Percentiles rank a stretch among this genome's conserved stretches.
Conservation (phyloP, 2,888 invertebrate genomes). For the Caenorhabditis wallacei region DNA sequence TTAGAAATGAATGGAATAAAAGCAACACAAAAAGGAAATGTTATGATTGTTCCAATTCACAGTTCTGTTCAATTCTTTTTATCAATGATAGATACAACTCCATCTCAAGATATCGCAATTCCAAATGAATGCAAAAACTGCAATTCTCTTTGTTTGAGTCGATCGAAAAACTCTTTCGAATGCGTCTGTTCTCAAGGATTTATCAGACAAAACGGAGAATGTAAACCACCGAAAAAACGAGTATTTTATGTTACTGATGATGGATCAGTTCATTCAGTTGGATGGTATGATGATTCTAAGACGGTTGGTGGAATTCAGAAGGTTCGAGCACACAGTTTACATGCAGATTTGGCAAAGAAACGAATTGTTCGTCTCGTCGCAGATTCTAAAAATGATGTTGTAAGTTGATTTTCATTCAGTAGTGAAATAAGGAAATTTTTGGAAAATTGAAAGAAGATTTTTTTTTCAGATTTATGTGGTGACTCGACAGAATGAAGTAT, state of each 20-base stretch:
- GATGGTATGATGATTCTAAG: constrained; percentile 42
- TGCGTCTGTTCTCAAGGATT: constrained; percentile 53
- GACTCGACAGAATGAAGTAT: constrained; percentile 65
- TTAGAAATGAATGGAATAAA: constrained; percentile 31
- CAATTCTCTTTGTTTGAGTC: constrained; percentile 35
- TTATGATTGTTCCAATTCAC: constrained; percentile 36
- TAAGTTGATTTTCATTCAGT: constrained; percentile 20
- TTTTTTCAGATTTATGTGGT: constrained; percentile 56
- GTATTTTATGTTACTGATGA: constrained; percentile 45
- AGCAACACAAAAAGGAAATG: constrained; percentile 23
- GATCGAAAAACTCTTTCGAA: neutral
- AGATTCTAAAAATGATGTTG: constrained; percentile 56
- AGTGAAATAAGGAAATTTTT: no score
- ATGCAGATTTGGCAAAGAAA: constrained; percentile 37
- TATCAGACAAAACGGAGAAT: constrained; percentile 30
- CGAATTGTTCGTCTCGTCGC: constrained; percentile 52
- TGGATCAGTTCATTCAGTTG: constrained; percentile 44
- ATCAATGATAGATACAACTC: constrained; percentile 6
- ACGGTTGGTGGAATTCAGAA: constrained; percentile 20
- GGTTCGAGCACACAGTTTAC: constrained; percentile 43
- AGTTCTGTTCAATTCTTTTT: constrained; percentile 41
- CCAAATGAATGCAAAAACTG: constrained; percentile 28
- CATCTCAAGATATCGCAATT: neutral
- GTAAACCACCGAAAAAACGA: constrained; percentile 27
- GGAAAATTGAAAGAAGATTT: no score